Conservation (phyloP, 1,140 invertebrate species). For the Macrobrachium rosenbergii region DNA sequence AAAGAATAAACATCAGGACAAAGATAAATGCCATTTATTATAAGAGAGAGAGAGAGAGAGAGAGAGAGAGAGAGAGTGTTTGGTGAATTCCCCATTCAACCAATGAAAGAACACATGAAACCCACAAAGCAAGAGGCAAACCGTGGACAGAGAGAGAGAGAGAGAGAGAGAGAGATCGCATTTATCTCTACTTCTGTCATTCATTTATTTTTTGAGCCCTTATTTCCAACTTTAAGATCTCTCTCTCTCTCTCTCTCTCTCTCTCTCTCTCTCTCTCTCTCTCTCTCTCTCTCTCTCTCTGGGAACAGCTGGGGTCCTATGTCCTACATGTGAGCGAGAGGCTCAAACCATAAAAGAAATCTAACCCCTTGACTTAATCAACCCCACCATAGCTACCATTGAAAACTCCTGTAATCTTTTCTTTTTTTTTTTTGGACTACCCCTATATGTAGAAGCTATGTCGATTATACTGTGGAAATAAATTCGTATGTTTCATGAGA, state of each 20-base stretch:
- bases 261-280: constrained; percentile 25
- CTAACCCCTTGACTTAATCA: too few species aligned
- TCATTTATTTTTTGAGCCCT: neutral
- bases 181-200: neutral
- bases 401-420: too few species aligned
- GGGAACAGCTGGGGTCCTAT: too few species aligned
- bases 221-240: neutral
- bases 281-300: constrained; percentile 26
- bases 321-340: too few species aligned
- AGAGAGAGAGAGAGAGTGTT: constrained; percentile 4
- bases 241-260: constrained; percentile 12
- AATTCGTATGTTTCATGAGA: too few species aligned
- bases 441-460: too few species aligned
- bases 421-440: too few species aligned
- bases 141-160: neutral
- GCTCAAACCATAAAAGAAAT: too few species aligned
- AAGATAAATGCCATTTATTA: neutral
- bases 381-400: too few species aligned
- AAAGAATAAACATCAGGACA: neutral
- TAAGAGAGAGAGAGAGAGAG: neutral
- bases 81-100: too few species aligned
- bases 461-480: too few species aligned
- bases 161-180: neutral
- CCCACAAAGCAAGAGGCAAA: neutral
- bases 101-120: neutral